These are phyloP conservation scores for Luscinia megarhynchos DNA, from an alignment of 2,797 vertebrate species.

Conservation along the genomic window DNA sequence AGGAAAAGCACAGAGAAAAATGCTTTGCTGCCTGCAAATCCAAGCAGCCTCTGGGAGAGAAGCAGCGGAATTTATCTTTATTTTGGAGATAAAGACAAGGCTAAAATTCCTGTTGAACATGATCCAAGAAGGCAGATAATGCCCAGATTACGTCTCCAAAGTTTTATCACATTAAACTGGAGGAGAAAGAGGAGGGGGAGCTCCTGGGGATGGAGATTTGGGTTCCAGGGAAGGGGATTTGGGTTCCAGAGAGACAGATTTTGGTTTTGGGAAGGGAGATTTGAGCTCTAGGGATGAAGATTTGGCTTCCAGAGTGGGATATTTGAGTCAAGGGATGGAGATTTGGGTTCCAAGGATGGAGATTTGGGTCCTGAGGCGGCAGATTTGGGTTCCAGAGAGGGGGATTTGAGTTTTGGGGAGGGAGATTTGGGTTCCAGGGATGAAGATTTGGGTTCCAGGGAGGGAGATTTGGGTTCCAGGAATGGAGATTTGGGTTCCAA, in stretches of 20 bases:
- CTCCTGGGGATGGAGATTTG: not conserved
- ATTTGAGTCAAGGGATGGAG: no score
- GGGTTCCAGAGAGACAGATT: not conserved
- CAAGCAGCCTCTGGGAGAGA: not conserved
- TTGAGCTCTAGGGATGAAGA: no score
- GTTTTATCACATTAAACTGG: slow-evolving; percentile 37
- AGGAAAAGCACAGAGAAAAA: not conserved
- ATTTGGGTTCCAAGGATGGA: rapidly evolving
- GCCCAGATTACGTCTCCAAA: slow-evolving; percentile 50
- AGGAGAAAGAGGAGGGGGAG: not conserved
- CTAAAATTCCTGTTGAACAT: slow-evolving; percentile 55
- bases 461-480: no score
- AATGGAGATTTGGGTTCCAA: rapidly evolving
- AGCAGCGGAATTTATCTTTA: not conserved
- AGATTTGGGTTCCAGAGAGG: not conserved
- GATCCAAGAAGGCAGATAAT: slow-evolving; percentile 60
- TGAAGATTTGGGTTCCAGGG: no score
- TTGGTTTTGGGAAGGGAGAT: no score
- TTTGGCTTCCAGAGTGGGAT: no score
- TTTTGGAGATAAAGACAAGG: slow-evolving; percentile 29
- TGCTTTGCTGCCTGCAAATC: not conserved
- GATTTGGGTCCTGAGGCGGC: no score
- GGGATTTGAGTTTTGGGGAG: no score
- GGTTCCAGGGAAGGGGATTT: not conserved
- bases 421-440: no score